Evolutionary conservation across 2,888 invertebrate species (phyloP).

Genomic region (Macaria liturata): DNA sequence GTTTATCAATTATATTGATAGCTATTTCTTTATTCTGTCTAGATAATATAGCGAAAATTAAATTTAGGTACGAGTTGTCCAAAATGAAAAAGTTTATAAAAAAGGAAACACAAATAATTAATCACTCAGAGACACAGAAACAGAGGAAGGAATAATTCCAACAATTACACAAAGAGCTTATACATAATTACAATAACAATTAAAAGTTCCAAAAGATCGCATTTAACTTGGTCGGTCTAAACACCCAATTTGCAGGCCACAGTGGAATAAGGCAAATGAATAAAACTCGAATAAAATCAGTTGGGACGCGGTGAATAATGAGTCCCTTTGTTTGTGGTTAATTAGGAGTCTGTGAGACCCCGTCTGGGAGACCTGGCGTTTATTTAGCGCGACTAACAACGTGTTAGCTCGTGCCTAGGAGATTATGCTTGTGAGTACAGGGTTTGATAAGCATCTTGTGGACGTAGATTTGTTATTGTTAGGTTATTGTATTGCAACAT

Average conservation of each 20-base stretch:
- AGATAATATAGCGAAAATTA: no score
- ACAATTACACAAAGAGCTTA: conserved; percentile 3
- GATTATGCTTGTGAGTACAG: background rate
- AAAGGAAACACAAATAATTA: no score
- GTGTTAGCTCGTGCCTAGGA: background rate
- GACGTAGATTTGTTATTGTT: no score
- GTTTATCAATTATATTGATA: no score
- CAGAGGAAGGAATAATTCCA: background rate
- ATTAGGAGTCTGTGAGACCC: conserved; percentile 26
- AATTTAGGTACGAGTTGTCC: no score
- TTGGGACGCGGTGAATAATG: conserved; percentile 34
- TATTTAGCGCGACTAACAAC: conserved; percentile 8
- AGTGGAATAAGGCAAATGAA: conserved; percentile 22
- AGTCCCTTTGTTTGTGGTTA: conserved; percentile 38
- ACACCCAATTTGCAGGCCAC: conserved; percentile 17
- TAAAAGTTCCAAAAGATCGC: conserved; percentile 18
- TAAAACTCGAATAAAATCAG: conserved; percentile 33
- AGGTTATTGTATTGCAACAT: no score
- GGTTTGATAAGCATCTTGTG: background rate
- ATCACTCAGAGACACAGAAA: no score
- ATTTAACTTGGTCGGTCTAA: conserved; percentile 18
- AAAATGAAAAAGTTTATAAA: no score
- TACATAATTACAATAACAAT: conserved; percentile 22
- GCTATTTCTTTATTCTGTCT: no score
- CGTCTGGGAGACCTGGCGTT: conserved; percentile 4